Conservation (phyloP, 2,888 invertebrate genomes). For the Petrolisthes manimaculis region DNA sequence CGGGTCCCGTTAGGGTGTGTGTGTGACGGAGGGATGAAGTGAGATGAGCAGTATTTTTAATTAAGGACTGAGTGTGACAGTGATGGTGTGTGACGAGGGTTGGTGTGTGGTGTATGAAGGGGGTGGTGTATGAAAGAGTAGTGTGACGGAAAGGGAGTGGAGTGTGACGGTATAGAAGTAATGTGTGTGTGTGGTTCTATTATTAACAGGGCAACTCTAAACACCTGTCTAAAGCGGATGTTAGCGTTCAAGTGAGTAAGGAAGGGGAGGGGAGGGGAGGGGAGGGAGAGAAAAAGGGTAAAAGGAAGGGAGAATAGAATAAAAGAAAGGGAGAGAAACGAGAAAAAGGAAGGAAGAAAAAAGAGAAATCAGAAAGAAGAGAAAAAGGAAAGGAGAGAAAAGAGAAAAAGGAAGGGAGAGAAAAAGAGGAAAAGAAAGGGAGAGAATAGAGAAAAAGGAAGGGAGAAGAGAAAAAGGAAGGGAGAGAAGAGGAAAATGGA, state of each 20-base stretch:
- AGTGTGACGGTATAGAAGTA: background rate
- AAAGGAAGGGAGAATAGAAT: background rate
- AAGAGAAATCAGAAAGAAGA: background rate
- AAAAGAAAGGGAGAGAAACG: background rate
- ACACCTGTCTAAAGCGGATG: background rate
- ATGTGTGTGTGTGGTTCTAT: background rate
- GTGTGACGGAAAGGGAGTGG: background rate
- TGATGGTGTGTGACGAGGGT: background rate
- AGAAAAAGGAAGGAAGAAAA: background rate
- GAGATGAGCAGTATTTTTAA: background rate
- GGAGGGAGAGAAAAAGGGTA: background rate
- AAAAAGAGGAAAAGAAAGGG: background rate
- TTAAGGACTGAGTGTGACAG: background rate
- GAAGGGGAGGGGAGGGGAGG: background rate
- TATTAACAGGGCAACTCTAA: background rate
- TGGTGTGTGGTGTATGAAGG: background rate
- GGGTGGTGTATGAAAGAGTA: background rate
- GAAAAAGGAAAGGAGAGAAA: background rate
- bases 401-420: background rate
- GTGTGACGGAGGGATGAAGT: background rate
- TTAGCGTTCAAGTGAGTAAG: background rate
- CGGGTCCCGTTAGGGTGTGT: no score
- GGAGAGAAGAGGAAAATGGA: background rate
- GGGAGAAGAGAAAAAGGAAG: slow-evolving; percentile 4
- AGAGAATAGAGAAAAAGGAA: background rate